Evolutionary conservation across 2,797 vertebrate genomes (phyloP).

Genomic region (Valencia hispanica): DNA sequence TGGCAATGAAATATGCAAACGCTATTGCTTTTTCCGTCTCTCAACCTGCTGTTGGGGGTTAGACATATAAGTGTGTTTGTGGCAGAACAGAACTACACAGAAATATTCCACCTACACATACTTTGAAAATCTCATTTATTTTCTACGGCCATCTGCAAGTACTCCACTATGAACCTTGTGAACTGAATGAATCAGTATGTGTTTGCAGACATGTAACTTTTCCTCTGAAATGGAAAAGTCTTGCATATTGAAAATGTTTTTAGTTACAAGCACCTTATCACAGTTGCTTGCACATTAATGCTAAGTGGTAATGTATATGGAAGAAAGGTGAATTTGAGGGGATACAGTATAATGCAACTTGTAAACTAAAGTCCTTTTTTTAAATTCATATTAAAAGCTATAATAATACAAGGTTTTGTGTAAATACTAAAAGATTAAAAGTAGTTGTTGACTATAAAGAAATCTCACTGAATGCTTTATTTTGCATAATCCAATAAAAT

Average conservation of each 20-base stretch:
- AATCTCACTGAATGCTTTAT: slow-evolving; percentile 18
- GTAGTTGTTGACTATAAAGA: slow-evolving; percentile 21
- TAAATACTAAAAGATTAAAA: slow-evolving; percentile 18
- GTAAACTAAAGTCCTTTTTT: neutral
- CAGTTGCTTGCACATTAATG: slow-evolving; percentile 12
- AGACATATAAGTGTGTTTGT: slow-evolving; percentile 76
- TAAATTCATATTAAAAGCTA: neutral
- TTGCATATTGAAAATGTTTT: slow-evolving; percentile 58
- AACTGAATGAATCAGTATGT: slow-evolving; percentile 69
- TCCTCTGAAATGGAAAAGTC: slow-evolving; percentile 50
- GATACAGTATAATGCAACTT: neutral
- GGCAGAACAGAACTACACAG: slow-evolving; percentile 57
- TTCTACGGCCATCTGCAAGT: slow-evolving; percentile 72
- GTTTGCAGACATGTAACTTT: slow-evolving; percentile 58
- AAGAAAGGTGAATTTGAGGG: neutral
- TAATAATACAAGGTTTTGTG: neutral
- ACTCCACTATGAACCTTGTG: slow-evolving; percentile 72
- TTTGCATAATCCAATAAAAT: slow-evolving; percentile 44
- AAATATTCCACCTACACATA: slow-evolving; percentile 80
- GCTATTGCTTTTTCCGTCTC: slow-evolving; percentile 63
- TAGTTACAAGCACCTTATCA: slow-evolving; percentile 38
- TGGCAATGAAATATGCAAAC: slow-evolving; percentile 59
- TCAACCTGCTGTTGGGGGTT: slow-evolving; percentile 72
- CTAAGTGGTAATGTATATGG: neutral
- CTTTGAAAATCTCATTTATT: slow-evolving; percentile 78